Conservation (phyloP, 2,888 invertebrate species). For the Ceriagrion tenellum region DNA sequence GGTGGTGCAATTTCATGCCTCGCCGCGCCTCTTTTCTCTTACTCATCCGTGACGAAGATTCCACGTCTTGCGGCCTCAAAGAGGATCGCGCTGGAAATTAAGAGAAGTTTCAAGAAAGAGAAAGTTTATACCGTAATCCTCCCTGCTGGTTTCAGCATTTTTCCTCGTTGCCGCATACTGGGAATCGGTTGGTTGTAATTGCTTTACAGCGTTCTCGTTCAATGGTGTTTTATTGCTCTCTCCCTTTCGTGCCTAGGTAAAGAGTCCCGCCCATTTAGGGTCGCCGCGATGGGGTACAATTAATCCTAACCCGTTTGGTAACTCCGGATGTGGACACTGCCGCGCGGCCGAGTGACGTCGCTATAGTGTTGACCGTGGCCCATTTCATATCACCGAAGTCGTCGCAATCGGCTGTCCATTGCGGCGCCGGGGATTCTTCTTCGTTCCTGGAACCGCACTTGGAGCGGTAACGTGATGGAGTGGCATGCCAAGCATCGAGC, state of each 20-base stretch:
- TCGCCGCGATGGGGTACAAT: not conserved
- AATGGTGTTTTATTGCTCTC: not conserved
- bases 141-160: not conserved
- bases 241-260: not conserved
- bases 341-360: not conserved
- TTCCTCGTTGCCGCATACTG: not conserved
- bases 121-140: not conserved
- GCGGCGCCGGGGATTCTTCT: not conserved
- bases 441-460: not conserved
- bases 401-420: not conserved
- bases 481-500: not conserved
- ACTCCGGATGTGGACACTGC: not conserved
- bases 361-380: not conserved
- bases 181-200: not conserved
- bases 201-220: not conserved
- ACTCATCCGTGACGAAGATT: conserved; percentile 26
- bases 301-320: not conserved
- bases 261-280: not conserved
- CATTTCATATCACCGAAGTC: not conserved
- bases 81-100: not conserved
- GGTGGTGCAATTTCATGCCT: not conserved
- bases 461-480: not conserved
- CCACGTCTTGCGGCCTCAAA: not conserved
- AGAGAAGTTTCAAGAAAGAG: conserved; percentile 16
- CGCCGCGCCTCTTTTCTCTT: not conserved